Evolutionary conservation across 35 echinoderm and acorn worm species (phyloP).

Genomic region (Lytechinus variegatus): DNA sequence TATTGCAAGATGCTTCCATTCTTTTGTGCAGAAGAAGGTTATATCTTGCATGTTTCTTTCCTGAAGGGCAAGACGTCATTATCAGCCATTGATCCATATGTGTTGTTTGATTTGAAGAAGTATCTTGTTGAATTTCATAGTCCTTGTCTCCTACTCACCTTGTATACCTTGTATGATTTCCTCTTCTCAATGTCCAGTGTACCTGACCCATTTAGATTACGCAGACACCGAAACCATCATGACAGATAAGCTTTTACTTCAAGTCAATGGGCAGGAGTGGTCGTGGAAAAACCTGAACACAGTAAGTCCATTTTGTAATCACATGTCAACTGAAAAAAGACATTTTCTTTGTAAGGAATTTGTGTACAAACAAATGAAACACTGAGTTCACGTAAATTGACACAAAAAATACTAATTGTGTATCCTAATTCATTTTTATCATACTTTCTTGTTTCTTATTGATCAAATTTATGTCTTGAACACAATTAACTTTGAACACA

Average conservation of each 20-base stretch:
- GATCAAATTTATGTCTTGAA: too few species aligned
- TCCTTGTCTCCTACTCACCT: neutral
- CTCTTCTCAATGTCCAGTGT: constrained; percentile 64
- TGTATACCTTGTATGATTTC: neutral
- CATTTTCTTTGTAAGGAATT: too few species aligned
- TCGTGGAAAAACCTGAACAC: constrained; percentile 99
- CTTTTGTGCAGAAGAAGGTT: neutral
- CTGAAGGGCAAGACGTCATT: neutral
- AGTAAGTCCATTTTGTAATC: constrained; percentile 56
- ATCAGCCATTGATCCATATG: too few species aligned
- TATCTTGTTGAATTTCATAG: too few species aligned
- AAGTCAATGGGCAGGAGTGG: constrained; percentile 97
- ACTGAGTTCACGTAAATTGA: too few species aligned
- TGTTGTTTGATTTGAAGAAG: too few species aligned
- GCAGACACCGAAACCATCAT: constrained; percentile 97
- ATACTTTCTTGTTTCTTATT: too few species aligned
- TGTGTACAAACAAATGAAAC: too few species aligned
- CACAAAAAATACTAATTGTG: too few species aligned
- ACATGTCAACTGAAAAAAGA: too few species aligned
- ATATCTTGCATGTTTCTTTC: neutral
- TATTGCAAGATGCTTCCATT: neutral
- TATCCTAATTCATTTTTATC: too few species aligned
- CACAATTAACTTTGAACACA: too few species aligned
- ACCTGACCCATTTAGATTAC: constrained; percentile 99
- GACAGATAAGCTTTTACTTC: constrained; percentile 94